Percentiles rank a stretch among this genome's conserved stretches.
phyloP scores from a whole-genome alignment of 2,113 vertebrate genomes.

The Pyxicephalus adspersus region DNA sequence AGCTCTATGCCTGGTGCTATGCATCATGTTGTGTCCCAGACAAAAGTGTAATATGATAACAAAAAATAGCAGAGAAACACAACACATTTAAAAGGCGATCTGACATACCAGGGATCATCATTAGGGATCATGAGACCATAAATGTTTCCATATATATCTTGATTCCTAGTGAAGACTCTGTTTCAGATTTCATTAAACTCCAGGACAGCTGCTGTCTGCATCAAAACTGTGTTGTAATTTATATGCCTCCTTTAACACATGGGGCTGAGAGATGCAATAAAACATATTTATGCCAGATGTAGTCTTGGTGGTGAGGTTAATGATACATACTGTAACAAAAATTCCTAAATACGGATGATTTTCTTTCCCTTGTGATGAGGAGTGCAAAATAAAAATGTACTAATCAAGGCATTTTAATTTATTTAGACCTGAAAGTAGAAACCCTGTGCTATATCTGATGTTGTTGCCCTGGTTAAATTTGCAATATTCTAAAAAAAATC shows the following conservation, averaged over 20 bases:
- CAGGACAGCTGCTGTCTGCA: conserved; percentile 26
- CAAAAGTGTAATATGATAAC: no score
- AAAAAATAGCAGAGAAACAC: no score
- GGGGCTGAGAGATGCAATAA: conserved; percentile 28
- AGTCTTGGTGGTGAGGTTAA: conserved; percentile 46
- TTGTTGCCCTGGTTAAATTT: neutral
- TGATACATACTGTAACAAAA: neutral
- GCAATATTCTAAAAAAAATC: conserved; percentile 12
- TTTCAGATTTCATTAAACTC: conserved; percentile 39
- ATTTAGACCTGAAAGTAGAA: neutral
- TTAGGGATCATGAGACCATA: no score
- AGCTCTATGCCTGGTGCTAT: no score
- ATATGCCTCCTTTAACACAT: conserved; percentile 26
- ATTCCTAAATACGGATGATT: neutral
- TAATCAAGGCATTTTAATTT: conserved; percentile 1
- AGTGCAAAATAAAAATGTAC: conserved; percentile 16
- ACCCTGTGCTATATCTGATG: neutral
- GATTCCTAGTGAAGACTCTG: conserved; percentile 2
- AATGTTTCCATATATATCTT: no score
- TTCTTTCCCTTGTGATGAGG: neutral
- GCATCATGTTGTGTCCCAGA: no score
- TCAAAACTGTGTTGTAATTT: conserved; percentile 21
- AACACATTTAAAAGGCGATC: no score
- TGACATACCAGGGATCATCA: no score
- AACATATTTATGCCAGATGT: conserved; percentile 45